Evolutionary conservation across 1,140 invertebrate species (phyloP).

Genomic region (Tetranychus cinnabarinus): DNA sequence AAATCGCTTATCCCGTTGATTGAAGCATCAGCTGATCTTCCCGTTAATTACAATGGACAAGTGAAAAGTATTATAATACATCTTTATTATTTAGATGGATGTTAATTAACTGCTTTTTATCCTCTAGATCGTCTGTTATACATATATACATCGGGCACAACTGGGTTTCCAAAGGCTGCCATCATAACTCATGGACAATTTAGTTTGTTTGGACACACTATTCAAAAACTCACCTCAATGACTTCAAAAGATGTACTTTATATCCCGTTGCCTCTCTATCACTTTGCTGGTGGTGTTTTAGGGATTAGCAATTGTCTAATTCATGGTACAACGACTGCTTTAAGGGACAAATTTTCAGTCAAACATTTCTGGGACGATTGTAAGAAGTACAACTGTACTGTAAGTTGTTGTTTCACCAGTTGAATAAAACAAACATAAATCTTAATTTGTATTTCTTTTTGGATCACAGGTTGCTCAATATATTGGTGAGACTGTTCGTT

Average conservation of each 20-base stretch:
- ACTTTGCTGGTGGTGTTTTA: constrained; percentile 35
- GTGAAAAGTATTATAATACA: too few species aligned
- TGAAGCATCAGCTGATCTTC: too few species aligned
- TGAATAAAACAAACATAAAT: background rate
- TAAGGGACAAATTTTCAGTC: constrained; percentile 32
- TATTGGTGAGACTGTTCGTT: constrained; percentile 98
- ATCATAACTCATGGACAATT: constrained; percentile 29
- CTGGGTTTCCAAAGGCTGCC: constrained; percentile 64
- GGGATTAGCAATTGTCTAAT: constrained; percentile 24
- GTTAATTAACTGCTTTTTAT: background rate
- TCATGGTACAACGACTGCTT: constrained; percentile 24
- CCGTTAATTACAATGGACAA: too few species aligned
- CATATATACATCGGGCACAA: constrained; percentile 79
- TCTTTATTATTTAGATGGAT: background rate
- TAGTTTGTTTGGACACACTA: constrained; percentile 8
- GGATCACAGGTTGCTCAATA: constrained; percentile 92
- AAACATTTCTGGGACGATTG: constrained; percentile 38
- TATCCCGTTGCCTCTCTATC: constrained; percentile 40
- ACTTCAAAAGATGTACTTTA: constrained; percentile 29
- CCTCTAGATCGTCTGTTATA: constrained; percentile 27
- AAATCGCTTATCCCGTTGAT: too few species aligned
- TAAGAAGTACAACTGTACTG: constrained; percentile 41
- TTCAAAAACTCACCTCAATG: constrained; percentile 25
- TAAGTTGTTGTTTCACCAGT: constrained; percentile 19
- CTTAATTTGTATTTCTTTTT: constrained; percentile 34